These are phyloP conservation scores for Siderastrea radians DNA, from an alignment of 92 coral and sea anemone genomes.

Conservation along the genomic window DNA sequence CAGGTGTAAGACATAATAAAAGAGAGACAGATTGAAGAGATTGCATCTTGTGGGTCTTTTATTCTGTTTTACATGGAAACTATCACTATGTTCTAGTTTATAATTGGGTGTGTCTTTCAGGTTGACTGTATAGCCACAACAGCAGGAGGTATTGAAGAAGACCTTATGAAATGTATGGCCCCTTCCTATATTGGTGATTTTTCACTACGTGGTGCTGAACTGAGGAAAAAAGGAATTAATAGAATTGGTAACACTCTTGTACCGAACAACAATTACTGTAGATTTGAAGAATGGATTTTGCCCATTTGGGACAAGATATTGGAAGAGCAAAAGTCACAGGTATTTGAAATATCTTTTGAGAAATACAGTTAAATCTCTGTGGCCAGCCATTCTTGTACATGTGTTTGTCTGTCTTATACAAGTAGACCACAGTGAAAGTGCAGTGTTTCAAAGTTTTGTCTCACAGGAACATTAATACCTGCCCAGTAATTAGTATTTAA, in stretches of 20 bases:
- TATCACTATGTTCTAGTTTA: too few species aligned
- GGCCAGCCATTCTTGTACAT: too few species aligned
- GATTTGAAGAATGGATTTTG: slow-evolving; percentile 88
- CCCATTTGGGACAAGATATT: slow-evolving; percentile 90
- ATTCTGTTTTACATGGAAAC: too few species aligned
- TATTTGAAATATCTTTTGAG: not conserved
- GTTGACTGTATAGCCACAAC: slow-evolving; percentile 93
- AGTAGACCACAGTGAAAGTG: too few species aligned
- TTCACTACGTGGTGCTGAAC: slow-evolving; percentile 75
- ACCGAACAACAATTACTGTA: slow-evolving; percentile 92
- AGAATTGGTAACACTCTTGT: slow-evolving; percentile 94
- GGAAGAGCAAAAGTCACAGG: slow-evolving; percentile 84
- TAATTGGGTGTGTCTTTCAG: slow-evolving; percentile 34
- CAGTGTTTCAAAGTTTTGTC: too few species aligned
- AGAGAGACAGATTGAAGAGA: too few species aligned
- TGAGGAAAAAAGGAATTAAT: slow-evolving; percentile 87
- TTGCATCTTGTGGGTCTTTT: too few species aligned
- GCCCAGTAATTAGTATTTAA: too few species aligned
- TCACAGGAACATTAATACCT: too few species aligned
- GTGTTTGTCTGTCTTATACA: not conserved
- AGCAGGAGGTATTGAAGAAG: slow-evolving; percentile 98
- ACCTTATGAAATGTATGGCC: slow-evolving; percentile 93
- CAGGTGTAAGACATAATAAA: too few species aligned
- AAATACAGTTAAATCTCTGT: too few species aligned
- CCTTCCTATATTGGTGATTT: slow-evolving; percentile 95